Conservation (phyloP, 2,888 invertebrate species). For the Malthinus seriepunctatus region DNA sequence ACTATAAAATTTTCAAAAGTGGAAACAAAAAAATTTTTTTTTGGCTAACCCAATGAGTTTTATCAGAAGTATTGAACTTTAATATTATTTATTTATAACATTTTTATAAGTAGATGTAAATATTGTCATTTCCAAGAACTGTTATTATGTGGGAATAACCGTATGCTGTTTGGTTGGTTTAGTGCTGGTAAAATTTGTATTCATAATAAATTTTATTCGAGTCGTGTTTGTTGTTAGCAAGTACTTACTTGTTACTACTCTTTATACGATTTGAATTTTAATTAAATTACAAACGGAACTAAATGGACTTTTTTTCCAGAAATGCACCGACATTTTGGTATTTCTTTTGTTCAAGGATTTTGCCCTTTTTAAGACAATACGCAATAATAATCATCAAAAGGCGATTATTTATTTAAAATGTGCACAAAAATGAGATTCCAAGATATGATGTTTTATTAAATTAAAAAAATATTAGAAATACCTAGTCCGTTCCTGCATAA, state of each 20-base stretch:
- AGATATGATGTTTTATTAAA: too few species aligned
- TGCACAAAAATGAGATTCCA: too few species aligned
- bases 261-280: constrained; percentile 19
- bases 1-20: too few species aligned
- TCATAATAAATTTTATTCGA: constrained; percentile 31
- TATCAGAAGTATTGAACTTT: too few species aligned
- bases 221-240: constrained; percentile 36
- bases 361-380: constrained; percentile 19
- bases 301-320: constrained; percentile 33
- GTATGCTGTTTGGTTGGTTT: constrained; percentile 17
- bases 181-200: constrained; percentile 33
- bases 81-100: too few species aligned
- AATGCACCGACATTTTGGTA: constrained; percentile 34
- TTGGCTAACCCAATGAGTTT: too few species aligned
- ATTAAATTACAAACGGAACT: constrained; percentile 37
- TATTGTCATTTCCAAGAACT: constrained; percentile 16
- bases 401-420: too few species aligned
- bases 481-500: too few species aligned
- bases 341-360: constrained; percentile 36
- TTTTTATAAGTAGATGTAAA: background rate
- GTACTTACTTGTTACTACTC: constrained; percentile 24
- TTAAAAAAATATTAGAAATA: too few species aligned
- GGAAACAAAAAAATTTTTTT: too few species aligned
- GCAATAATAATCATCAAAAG: too few species aligned
- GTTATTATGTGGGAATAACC: constrained; percentile 35